Conservation (phyloP, 2,888 invertebrate species). For the Acronicta leporina region DNA sequence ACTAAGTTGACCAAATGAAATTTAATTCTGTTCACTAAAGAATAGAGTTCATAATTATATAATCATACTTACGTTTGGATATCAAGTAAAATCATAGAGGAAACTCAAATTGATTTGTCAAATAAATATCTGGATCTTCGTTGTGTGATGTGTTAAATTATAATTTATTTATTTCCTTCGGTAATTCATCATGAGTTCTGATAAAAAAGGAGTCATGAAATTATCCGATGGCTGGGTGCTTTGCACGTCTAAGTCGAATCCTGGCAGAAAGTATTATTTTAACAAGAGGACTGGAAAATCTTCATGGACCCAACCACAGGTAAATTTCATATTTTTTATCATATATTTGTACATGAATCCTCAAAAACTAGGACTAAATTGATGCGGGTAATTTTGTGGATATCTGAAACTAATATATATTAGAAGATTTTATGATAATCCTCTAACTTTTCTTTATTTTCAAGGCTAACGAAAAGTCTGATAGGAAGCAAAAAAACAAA, state of each 20-base stretch:
- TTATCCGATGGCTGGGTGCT: slow-evolving; percentile 86
- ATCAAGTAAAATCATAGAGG: slow-evolving; percentile 53
- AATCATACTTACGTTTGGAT: slow-evolving; percentile 7
- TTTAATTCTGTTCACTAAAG: accelerated
- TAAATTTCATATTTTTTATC: slow-evolving; percentile 69
- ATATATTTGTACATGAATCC: slow-evolving; percentile 6
- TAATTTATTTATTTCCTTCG: slow-evolving; percentile 51
- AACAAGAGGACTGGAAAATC: slow-evolving; percentile 84
- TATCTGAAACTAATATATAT: not conserved
- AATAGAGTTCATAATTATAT: slow-evolving; percentile 13
- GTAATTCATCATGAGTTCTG: slow-evolving; percentile 75
- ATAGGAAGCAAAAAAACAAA: slow-evolving; percentile 62
- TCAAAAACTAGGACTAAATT: slow-evolving; percentile 29
- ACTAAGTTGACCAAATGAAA: slow-evolving; percentile 4
- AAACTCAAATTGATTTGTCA: slow-evolving; percentile 67
- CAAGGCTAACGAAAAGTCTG: slow-evolving; percentile 71
- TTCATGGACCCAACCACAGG: slow-evolving; percentile 84
- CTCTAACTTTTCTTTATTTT: slow-evolving; percentile 45
- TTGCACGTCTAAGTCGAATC: slow-evolving; percentile 82
- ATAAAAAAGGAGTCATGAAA: slow-evolving; percentile 72
- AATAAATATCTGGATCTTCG: slow-evolving; percentile 58
- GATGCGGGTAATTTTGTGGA: slow-evolving; percentile 2
- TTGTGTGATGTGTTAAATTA: slow-evolving; percentile 62
- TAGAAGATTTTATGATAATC: slow-evolving; percentile 2
- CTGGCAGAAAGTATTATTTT: slow-evolving; percentile 84